A percentile compares a stretch with the other conserved stretches of the same genome.
These are phyloP conservation scores for Rhamnusium bicolor DNA, from an alignment of 2,888 invertebrate species.

Conservation along the genomic window DNA sequence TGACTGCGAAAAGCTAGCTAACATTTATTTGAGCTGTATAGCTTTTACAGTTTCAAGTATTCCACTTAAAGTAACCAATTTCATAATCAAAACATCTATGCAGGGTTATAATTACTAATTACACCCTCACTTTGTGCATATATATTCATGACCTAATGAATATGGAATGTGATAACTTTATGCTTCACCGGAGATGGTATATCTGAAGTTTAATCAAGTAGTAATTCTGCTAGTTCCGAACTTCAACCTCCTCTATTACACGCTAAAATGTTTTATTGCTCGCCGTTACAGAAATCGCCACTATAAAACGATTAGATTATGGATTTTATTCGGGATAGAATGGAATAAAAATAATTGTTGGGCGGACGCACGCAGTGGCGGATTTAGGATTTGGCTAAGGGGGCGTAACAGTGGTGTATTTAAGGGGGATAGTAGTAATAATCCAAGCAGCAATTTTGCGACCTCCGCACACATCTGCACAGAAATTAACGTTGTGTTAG, in stretches of 20 bases:
- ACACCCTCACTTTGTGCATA: background rate
- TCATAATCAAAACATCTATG: background rate
- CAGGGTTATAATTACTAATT: background rate
- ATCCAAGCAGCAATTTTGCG: no score
- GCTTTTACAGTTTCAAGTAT: background rate
- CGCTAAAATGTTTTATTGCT: background rate
- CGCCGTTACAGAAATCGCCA: no score
- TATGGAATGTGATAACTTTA: background rate
- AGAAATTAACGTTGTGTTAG: no score
- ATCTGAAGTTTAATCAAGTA: background rate
- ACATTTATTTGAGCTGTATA: no score
- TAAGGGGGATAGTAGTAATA: no score
- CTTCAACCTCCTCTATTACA: background rate
- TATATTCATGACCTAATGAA: background rate
- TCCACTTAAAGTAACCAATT: background rate
- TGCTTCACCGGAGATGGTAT: background rate
- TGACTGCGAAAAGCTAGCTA: no score
- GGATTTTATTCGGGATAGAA: background rate
- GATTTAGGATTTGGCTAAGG: no score
- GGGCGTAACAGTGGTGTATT: no score
- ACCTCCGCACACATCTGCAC: no score
- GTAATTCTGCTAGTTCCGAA: background rate
- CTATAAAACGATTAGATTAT: background rate
- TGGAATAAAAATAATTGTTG: background rate
- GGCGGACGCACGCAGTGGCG: background rate